A percentile compares a stretch with the other conserved stretches of the same genome.
Evolutionary conservation across 2,113 vertebrate species (phyloP).

Genomic region (Megaceryle torquata): DNA sequence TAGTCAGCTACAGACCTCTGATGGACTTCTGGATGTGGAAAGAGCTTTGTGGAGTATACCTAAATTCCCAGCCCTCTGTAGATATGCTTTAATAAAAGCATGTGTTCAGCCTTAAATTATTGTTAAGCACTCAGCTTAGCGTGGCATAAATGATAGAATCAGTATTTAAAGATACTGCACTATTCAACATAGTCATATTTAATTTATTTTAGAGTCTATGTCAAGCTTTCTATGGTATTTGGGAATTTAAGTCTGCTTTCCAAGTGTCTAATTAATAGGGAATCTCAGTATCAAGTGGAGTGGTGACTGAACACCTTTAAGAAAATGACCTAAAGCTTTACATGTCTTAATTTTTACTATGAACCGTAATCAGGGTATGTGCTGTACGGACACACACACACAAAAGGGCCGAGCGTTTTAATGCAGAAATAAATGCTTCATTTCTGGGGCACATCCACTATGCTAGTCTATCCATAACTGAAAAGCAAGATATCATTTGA

Average conservation of each 20-base stretch:
- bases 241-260: not conserved
- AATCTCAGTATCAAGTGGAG: not conserved
- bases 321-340: not conserved
- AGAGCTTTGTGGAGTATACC: not conserved
- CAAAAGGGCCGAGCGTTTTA: not conserved
- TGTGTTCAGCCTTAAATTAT: not conserved
- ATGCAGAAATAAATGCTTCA: not conserved
- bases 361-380: not conserved
- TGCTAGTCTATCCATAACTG: not conserved
- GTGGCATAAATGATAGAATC: not conserved
- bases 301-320: not conserved
- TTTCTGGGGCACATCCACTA: not conserved
- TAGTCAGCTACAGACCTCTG: not conserved
- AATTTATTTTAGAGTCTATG: not conserved
- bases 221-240: not conserved
- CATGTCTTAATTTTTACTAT: not conserved
- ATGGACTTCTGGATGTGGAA: not conserved
- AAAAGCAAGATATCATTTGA: not conserved
- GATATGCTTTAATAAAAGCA: not conserved
- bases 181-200: not conserved
- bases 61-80: not conserved
- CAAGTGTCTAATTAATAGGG: not conserved
- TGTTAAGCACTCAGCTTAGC: not conserved
- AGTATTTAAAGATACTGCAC: not conserved
- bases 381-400: no score